Base-by-base conservation (phyloP, 1,140 invertebrate genomes). In the Chymomyza costata region DNA sequence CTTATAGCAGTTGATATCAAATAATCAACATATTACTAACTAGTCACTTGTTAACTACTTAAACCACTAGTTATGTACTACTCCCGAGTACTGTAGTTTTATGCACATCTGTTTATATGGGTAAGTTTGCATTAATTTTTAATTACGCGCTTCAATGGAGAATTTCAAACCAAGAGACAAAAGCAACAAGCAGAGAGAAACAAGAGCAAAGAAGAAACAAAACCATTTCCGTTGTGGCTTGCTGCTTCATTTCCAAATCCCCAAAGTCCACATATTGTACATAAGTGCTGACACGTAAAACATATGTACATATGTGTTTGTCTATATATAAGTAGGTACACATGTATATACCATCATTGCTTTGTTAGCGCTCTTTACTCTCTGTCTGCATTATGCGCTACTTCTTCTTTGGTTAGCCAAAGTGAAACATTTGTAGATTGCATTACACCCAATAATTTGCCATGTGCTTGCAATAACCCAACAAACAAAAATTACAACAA, bases 341-440 rank as follows among this genome's bases (percentile, higher is more conserved):
- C 16, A 11, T 18, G 34, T 25, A 19, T 47, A 63, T 53, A 71
- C 71, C 45, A 76, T 69, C 69, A 59, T n/a, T n/a, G 56, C 59
- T 66, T 14, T 49, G 39, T 52, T 46, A 30, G 16, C 50, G 5
- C 25, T 28, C 18, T 13, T 21, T 45, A 52, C 45, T 50, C 41
- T 51, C 47, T 34, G 10, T 19, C 21, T 30, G 25, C 48, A 31
- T 10, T 13, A 30, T 28, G 8, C 41, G 11, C n/a, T 19, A 25
- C 13, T 14, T 30, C 19, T 37, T 18, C 15, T 25, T 18, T 16
- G 6, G n/a, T 17, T 13, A n/a, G 39, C 30, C 7, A 18, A 54
- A 64, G 40, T 60, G 50, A 46, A 65, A 43, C 57, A 61, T 50
- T 65, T 76, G 54, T 45, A 76, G 53, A 76, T 74, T 76, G 55